Evolutionary conservation across 2,888 invertebrate species (phyloP), one percentile per base, ranked within the genome.

Genomic region (Tridacna crocea): DNA sequence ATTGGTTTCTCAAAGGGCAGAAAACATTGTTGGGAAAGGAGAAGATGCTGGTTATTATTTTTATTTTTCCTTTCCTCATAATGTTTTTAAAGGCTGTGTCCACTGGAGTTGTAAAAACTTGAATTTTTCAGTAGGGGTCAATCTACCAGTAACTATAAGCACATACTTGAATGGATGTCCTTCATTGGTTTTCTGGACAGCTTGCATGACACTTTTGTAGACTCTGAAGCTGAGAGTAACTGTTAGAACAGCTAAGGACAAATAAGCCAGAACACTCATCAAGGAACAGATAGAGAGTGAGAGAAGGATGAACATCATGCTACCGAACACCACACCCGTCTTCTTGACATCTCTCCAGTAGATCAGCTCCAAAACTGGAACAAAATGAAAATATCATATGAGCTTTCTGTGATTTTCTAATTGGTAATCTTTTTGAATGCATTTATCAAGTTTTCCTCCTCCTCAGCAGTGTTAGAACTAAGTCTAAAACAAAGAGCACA

Each of bases 271-370:
- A 92, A 99, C 99, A 94, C 97, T 98, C 95, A 99, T 98, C 94
- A 99, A 96, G 92, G 98, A 98, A 96, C 97, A 98, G 96, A 97
- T 97, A 94, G 98, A 97, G 95, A 99, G 96, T 93, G 99, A 98
- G 95, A 99, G 96, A 93, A 99, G 97, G 93, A 98, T 96, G 93
- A 97, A 96, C 94, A 99, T 96, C 90, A 97, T 97, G 91, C 97
- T 97, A 94, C 98, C 98, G 95, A 99, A 98, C 88, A 98, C 98
- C 92, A 97, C 96, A 90, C 98, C 99, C 88, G 98, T 98, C 95
- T 97, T 98, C 95, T 97, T 98, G 91, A 98, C 97, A 95, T 98
- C 97, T 90, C 99, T 97, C 99, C 99, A 99, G 96, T 99, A 99
- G 95, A 99, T 97, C 95, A 99, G 96, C 94, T 98, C 97, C 95